Conservation (phyloP, 2,888 invertebrate genomes). For the Himalopsyche japonica region DNA sequence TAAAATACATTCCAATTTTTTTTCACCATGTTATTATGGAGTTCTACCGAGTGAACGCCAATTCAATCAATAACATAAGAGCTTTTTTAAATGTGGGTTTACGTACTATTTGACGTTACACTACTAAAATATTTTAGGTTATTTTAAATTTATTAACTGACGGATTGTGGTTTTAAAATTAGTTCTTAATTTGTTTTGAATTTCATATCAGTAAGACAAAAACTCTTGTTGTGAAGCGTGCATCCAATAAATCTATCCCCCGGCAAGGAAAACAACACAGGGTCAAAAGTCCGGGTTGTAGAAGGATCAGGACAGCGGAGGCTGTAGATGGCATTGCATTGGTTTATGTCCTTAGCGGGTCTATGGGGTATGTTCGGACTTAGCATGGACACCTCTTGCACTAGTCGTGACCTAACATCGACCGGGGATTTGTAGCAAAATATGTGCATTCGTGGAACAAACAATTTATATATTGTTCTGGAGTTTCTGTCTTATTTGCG, state of each 20-base stretch:
- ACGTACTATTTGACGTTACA: too few relatives aligned
- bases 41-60: too few relatives aligned
- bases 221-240: slow-evolving; percentile 2
- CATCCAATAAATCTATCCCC: slow-evolving; percentile 19
- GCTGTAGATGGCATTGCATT: slow-evolving; percentile 30
- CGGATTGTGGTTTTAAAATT: too few relatives aligned
- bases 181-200: too few relatives aligned
- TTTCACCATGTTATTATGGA: too few relatives aligned
- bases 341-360: slow-evolving; percentile 32
- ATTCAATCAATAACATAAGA: too few relatives aligned
- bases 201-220: too few relatives aligned
- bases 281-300: slow-evolving; percentile 12
- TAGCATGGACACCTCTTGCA: slow-evolving; percentile 33
- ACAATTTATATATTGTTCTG: slow-evolving; percentile 32
- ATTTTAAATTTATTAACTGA: too few relatives aligned
- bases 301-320: slow-evolving; percentile 16
- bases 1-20: too few relatives aligned
- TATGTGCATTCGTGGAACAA: slow-evolving; percentile 34
- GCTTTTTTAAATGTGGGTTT: too few relatives aligned
- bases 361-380: slow-evolving; percentile 2
- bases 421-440: slow-evolving; percentile 36
- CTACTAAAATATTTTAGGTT: too few relatives aligned
- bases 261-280: background rate
- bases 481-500: background rate
- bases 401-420: slow-evolving; percentile 35